Conservation (phyloP, 2,888 invertebrate species). For the Drosophila paranaensis region DNA sequence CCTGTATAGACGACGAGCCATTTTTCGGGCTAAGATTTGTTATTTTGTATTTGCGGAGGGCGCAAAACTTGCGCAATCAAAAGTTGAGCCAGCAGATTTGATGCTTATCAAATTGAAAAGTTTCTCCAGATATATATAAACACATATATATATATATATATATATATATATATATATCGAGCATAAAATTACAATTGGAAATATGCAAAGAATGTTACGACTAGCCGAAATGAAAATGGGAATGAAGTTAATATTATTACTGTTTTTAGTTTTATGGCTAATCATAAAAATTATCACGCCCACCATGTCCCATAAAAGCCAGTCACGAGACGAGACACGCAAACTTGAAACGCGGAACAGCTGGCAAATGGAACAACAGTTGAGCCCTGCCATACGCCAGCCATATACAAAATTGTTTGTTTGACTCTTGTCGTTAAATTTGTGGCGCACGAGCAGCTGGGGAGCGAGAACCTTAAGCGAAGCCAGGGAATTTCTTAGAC, state of each 20-base stretch:
- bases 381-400: background rate
- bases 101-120: conserved; percentile 78
- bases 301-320: conserved; percentile 65
- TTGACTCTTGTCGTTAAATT: conserved; percentile 43
- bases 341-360: conserved; percentile 24
- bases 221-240: conserved; percentile 38
- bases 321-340: conserved; percentile 45
- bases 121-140: conserved; percentile 38
- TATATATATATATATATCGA: conserved; percentile 6
- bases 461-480: background rate
- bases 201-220: conserved; percentile 59
- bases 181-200: conserved; percentile 56
- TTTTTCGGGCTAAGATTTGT: conserved; percentile 28
- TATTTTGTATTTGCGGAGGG: conserved; percentile 21
- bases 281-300: conserved; percentile 80
- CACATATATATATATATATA: conserved; percentile 3
- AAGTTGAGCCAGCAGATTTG: conserved; percentile 68
- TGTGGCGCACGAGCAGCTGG: conserved; percentile 1
- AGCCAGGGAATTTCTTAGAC: background rate
- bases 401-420: background rate
- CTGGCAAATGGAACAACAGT: conserved; percentile 14
- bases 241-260: conserved; percentile 78
- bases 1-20: conserved; percentile 3
- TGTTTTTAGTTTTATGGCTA: conserved; percentile 78
- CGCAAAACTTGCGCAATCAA: conserved; percentile 73